These are phyloP conservation scores for Lomographa bimaculata DNA, from an alignment of 2,888 invertebrate genomes.

Conservation along the genomic window DNA sequence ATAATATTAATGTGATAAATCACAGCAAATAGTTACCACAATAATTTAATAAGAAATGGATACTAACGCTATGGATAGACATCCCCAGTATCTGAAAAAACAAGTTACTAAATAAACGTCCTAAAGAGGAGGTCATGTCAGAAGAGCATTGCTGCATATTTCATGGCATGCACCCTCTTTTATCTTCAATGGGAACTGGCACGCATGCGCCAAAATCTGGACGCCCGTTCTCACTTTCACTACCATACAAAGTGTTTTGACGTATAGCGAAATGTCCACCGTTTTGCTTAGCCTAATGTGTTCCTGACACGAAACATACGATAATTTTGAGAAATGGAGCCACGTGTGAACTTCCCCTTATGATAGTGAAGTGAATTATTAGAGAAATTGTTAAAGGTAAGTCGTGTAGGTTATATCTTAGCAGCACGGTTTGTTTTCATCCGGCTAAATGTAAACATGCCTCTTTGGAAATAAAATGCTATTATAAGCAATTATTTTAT, in stretches of 20 bases:
- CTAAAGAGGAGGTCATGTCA: slow-evolving; percentile 24
- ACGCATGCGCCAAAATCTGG: slow-evolving; percentile 76
- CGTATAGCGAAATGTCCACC: slow-evolving; percentile 64
- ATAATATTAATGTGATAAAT: too few relatives aligned
- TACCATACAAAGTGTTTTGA: slow-evolving; percentile 71
- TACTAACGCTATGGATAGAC: too few relatives aligned
- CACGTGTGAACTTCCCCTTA: slow-evolving; percentile 67
- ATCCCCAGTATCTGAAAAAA: too few relatives aligned
- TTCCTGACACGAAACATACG: slow-evolving; percentile 75
- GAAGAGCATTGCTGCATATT: slow-evolving; percentile 44
- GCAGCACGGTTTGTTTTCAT: slow-evolving; percentile 38
- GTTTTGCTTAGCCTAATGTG: slow-evolving; percentile 66
- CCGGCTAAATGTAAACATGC: slow-evolving; percentile 24
- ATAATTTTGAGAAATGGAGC: slow-evolving; percentile 65
- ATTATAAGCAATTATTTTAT: too few relatives aligned
- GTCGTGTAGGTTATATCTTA: slow-evolving; percentile 51
- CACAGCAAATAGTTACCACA: too few relatives aligned
- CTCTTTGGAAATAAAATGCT: too few relatives aligned
- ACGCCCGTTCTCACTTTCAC: slow-evolving; percentile 68
- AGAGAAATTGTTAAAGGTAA: slow-evolving; percentile 57
- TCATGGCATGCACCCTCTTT: slow-evolving; percentile 48
- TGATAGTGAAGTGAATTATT: slow-evolving; percentile 66
- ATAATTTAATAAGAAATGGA: too few relatives aligned
- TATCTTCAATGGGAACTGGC: slow-evolving; percentile 32
- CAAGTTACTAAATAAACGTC: too few relatives aligned